Evolutionary conservation across 2,113 vertebrate genomes (phyloP).

Genomic region (Bos javanicus): DNA sequence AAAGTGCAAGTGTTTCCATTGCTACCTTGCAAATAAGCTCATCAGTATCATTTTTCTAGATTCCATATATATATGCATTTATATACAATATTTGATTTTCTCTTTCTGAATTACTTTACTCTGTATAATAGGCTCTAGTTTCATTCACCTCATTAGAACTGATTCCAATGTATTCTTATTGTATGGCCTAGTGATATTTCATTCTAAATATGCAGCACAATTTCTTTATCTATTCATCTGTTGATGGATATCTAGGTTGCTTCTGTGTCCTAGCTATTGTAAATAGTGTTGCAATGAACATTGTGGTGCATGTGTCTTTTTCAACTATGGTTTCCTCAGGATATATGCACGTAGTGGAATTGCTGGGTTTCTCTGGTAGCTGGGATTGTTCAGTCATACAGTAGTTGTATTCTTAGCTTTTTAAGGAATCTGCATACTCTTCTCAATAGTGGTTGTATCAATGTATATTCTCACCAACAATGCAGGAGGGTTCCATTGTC

Average conservation of each 20-base stretch:
- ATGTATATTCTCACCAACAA: background rate
- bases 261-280: background rate
- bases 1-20: background rate
- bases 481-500: background rate
- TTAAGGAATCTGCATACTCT: background rate
- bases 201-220: background rate
- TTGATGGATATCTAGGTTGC: background rate
- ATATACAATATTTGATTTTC: background rate
- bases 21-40: background rate
- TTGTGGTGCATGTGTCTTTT: background rate
- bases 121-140: background rate
- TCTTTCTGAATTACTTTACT: background rate
- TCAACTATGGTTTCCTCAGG: background rate
- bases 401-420: background rate
- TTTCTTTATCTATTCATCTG: background rate
- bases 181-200: background rate
- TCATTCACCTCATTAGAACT: background rate
- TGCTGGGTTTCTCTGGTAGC: background rate
- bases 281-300: background rate
- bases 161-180: background rate
- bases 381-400: background rate
- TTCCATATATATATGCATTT: background rate
- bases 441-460: background rate
- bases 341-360: background rate
- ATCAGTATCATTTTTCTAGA: background rate